Evolutionary conservation across 1,140 invertebrate genomes (phyloP).

Genomic region (Hypsibius dujardini): DNA sequence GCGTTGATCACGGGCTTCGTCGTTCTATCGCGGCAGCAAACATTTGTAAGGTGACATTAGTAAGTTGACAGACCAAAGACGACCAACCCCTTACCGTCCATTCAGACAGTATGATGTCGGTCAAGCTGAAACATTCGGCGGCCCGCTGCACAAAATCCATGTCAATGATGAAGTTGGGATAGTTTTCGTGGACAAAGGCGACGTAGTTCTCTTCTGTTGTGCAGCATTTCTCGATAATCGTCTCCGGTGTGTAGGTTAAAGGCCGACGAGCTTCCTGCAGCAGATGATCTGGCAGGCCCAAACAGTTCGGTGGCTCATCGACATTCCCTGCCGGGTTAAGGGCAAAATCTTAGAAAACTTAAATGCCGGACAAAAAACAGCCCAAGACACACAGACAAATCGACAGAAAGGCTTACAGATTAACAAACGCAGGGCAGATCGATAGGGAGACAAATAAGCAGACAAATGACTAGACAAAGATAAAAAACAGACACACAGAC

Average conservation of each 20-base stretch:
- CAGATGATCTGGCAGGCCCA: neutral
- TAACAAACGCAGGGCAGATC: neutral
- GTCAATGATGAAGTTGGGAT: neutral
- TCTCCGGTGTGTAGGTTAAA: neutral
- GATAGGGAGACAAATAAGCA: neutral
- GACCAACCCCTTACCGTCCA: neutral
- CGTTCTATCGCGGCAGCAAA: no score
- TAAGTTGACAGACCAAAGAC: no score
- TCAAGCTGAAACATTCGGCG: neutral
- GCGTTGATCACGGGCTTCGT: no score
- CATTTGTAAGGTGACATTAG: no score
- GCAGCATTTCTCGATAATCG: neutral
- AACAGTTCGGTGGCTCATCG: neutral
- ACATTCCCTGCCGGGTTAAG: neutral
- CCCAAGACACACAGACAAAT: no score
- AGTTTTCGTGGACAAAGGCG: constrained; percentile 1
- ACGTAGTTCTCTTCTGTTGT: neutral
- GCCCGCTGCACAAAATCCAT: neutral
- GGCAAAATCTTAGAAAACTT: no score
- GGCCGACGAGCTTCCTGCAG: neutral
- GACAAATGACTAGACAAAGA: neutral
- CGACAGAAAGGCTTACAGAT: no score
- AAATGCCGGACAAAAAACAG: no score
- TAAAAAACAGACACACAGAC: no score
- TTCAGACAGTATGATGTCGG: neutral